Conservation (phyloP, 2,797 vertebrate genomes). For the Staurois parvus region DNA sequence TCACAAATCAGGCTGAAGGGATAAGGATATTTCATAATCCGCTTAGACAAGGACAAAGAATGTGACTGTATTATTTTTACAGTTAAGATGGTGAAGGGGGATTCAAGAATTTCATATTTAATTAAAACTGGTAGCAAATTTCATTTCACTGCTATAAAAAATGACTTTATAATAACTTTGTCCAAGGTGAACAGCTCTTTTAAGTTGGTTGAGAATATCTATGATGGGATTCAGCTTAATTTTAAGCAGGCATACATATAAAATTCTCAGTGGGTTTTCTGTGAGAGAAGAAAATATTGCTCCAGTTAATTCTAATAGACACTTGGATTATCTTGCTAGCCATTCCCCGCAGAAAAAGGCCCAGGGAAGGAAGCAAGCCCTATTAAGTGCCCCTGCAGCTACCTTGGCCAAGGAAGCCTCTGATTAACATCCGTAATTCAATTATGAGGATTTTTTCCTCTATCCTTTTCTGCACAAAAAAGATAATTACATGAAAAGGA, state of each 20-base stretch:
- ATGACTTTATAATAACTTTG: not conserved
- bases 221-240: not conserved
- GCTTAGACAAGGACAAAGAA: not conserved
- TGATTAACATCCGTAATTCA: conserved; percentile 18
- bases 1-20: too few relatives aligned
- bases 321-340: conserved; percentile 15
- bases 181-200: not conserved
- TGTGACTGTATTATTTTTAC: not conserved
- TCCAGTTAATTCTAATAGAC: not conserved
- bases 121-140: not conserved
- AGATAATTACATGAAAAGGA: conserved; percentile 22
- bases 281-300: not conserved
- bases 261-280: not conserved
- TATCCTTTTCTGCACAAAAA: not conserved
- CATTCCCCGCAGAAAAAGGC: not conserved
- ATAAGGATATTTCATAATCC: too few relatives aligned
- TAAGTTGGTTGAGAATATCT: not conserved
- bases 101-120: not conserved
- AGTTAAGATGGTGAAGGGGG: not conserved
- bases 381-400: not conserved
- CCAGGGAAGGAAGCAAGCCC: not conserved
- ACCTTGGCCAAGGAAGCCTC: not conserved
- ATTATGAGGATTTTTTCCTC: not conserved
- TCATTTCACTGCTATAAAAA: not conserved
- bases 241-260: not conserved